Evolutionary conservation across 1,140 invertebrate genomes (phyloP).

Genomic region (Bradysia coprophila): DNA sequence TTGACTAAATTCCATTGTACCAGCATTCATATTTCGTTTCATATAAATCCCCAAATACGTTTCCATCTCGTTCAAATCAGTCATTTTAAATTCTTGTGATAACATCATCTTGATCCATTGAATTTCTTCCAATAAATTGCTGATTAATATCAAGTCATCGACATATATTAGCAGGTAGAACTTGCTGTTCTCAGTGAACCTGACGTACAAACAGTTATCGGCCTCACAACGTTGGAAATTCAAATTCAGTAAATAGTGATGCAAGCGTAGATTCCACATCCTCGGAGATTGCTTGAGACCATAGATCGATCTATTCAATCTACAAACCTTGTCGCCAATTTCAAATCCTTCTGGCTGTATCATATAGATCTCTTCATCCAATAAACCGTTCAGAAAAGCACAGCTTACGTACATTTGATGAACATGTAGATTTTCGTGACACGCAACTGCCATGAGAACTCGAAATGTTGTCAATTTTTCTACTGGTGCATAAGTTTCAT

Average conservation of each 20-base stretch:
- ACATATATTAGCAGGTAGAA: constrained; percentile 9
- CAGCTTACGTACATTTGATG: constrained; percentile 21
- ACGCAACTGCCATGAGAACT: constrained; percentile 14
- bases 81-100: constrained; percentile 11
- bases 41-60: constrained; percentile 19
- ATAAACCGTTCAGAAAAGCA: constrained; percentile 24
- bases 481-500: constrained; percentile 20
- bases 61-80: constrained; percentile 12
- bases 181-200: constrained; percentile 3
- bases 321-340: not conserved
- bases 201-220: constrained; percentile 9
- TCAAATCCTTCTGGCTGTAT: constrained; percentile 4
- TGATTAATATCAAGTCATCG: constrained; percentile 8
- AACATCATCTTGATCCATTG: not conserved
- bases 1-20: constrained; percentile 13
- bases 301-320: constrained; percentile 4
- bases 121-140: constrained; percentile 1
- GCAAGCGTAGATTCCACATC: constrained; percentile 9
- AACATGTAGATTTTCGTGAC: constrained; percentile 10
- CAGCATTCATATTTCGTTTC: constrained; percentile 11
- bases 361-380: constrained; percentile 16
- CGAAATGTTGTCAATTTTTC: constrained; percentile 15
- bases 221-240: constrained; percentile 12
- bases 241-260: constrained; percentile 10
- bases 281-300: constrained; percentile 5